Conservation (phyloP, 1,140 invertebrate genomes). For the Hyles euphorbiae region DNA sequence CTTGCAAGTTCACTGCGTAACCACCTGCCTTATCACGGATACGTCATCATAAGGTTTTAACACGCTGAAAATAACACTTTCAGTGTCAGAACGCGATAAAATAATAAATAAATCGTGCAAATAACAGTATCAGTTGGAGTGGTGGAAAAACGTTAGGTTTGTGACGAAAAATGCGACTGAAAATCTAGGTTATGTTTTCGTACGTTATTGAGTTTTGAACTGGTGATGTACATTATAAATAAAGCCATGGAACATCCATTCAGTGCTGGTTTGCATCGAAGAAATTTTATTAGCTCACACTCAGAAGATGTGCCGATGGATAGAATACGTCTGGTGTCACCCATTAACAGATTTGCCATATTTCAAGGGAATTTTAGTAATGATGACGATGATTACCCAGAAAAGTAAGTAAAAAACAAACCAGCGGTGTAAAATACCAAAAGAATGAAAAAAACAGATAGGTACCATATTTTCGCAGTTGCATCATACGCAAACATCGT, state of each 20-base stretch:
- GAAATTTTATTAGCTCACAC: constrained; percentile 55
- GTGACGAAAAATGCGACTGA: constrained; percentile 10
- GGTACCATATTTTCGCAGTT: no score
- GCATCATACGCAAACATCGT: no score
- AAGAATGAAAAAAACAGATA: no score
- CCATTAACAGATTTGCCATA: constrained; percentile 58
- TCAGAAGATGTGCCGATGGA: constrained; percentile 54
- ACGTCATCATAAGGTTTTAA: constrained; percentile 17
- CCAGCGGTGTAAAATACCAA: no score
- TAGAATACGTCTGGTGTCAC: constrained; percentile 56
- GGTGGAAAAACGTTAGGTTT: neutral
- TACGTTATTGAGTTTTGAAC: constrained; percentile 8
- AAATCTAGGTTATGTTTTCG: constrained; percentile 41
- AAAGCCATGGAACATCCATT: constrained; percentile 44
- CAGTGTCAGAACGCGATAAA: constrained; percentile 8
- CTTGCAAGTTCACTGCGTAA: constrained; percentile 54
- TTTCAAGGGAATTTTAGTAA: constrained; percentile 51
- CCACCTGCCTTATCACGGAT: constrained; percentile 34
- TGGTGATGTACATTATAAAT: constrained; percentile 14
- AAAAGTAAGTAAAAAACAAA: constrained; percentile 43
- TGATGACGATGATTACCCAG: constrained; percentile 46
- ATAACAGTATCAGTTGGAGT: neutral
- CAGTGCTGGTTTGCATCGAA: constrained; percentile 41
- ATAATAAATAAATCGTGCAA: constrained; percentile 6
- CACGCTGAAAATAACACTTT: neutral